A percentile compares a stretch with the other conserved stretches of the same genome.
Conservation (phyloP, 2,113 vertebrate genomes). For the Lepisosteus osseus region DNA sequence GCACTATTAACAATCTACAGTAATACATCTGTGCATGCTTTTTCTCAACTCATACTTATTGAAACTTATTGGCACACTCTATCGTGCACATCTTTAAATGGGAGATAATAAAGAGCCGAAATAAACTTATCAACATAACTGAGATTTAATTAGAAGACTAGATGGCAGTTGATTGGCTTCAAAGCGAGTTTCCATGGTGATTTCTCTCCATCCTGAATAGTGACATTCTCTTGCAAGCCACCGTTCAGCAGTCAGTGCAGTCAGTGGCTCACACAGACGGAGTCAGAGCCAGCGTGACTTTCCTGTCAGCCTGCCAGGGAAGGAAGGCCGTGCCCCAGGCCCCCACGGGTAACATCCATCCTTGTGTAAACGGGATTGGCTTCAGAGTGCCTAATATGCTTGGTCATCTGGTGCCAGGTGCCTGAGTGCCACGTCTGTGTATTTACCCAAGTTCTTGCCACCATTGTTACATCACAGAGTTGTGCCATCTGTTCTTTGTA, state of each 20-base stretch:
- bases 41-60: too few species aligned
- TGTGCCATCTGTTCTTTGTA: not conserved
- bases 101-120: too few species aligned
- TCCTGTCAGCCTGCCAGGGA: not conserved
- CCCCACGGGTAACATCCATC: not conserved
- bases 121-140: too few species aligned
- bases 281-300: not conserved
- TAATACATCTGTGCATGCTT: too few species aligned
- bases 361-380: not conserved
- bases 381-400: not conserved
- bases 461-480: not conserved
- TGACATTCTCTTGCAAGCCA: not conserved
- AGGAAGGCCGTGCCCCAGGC: not conserved
- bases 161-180: too few species aligned
- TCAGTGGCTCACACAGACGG: not conserved
- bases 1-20: too few species aligned
- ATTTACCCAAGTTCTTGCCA: not conserved
- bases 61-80: too few species aligned
- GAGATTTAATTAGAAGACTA: too few species aligned
- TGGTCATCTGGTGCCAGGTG: not conserved
- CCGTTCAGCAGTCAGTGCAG: not conserved
- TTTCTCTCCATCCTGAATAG: not conserved
- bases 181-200: not conserved
- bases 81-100: too few species aligned
- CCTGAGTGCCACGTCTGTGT: not conserved